These are phyloP conservation scores for Trichogramma pretiosum DNA, from an alignment of 1,140 invertebrate genomes.

Conservation along the genomic window DNA sequence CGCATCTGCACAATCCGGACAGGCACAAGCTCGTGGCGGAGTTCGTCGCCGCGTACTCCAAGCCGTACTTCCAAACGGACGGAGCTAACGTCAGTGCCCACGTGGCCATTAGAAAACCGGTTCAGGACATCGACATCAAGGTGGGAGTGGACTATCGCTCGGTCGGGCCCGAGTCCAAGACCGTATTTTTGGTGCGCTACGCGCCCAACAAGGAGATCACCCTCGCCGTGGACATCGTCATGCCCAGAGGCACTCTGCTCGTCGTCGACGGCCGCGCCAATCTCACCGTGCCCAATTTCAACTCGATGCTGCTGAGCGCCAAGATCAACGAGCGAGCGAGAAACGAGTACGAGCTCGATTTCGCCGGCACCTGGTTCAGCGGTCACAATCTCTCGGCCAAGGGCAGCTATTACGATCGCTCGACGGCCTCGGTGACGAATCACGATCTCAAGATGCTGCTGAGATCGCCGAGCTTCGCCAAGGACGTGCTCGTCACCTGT, in stretches of 20 bases:
- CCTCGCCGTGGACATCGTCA: slow-evolving; percentile 42
- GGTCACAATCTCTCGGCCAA: slow-evolving; percentile 59
- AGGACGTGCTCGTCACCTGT: slow-evolving; percentile 53
- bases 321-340: slow-evolving; percentile 50
- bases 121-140: slow-evolving; percentile 45
- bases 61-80: slow-evolving; percentile 39
- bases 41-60: slow-evolving; percentile 47
- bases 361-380: slow-evolving; percentile 68
- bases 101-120: slow-evolving; percentile 42
- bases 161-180: slow-evolving; percentile 32
- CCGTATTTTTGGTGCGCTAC: slow-evolving; percentile 40
- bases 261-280: slow-evolving; percentile 52
- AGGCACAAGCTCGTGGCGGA: slow-evolving; percentile 48
- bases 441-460: slow-evolving; percentile 60
- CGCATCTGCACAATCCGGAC: slow-evolving; percentile 42
- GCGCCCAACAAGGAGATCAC: slow-evolving; percentile 53
- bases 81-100: slow-evolving; percentile 40
- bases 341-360: slow-evolving; percentile 55
- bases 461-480: slow-evolving; percentile 57
- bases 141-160: slow-evolving; percentile 36
- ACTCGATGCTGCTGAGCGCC: slow-evolving; percentile 48
- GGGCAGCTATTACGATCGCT: slow-evolving; percentile 64
- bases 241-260: slow-evolving; percentile 48
- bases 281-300: slow-evolving; percentile 53
- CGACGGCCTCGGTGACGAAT: slow-evolving; percentile 49